These are phyloP conservation scores for Trichopria drosophilae DNA, from an alignment of 2,888 invertebrate genomes.

Conservation along the genomic window DNA sequence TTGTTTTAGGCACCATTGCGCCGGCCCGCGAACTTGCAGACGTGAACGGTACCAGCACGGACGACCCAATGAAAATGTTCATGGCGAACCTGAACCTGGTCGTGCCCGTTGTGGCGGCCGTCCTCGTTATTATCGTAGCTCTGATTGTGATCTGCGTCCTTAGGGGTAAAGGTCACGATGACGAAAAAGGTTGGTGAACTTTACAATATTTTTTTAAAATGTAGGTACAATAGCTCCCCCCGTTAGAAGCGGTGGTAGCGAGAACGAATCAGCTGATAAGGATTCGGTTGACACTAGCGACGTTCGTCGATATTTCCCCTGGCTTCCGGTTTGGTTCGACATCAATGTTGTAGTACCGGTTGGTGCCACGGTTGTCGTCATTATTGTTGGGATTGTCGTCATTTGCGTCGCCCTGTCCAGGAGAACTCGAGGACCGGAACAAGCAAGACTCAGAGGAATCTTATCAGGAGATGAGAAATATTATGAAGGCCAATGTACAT, in stretches of 20 bases:
- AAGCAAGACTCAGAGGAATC: constrained; percentile 76
- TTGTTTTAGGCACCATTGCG: constrained; percentile 92
- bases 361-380: constrained; percentile 85
- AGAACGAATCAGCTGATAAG: constrained; percentile 69
- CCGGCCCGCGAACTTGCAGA: constrained; percentile 83
- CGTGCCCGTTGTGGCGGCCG: constrained; percentile 89
- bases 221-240: constrained; percentile 82
- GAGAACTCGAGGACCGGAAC: constrained; percentile 68
- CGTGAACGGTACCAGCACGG: constrained; percentile 65
- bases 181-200: constrained; percentile 64
- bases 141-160: constrained; percentile 91
- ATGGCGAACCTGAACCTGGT: constrained; percentile 90
- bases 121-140: constrained; percentile 90
- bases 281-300: constrained; percentile 57
- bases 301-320: constrained; percentile 66
- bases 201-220: constrained; percentile 46
- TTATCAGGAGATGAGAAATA: constrained; percentile 58
- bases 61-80: constrained; percentile 84
- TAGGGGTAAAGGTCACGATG: constrained; percentile 84
- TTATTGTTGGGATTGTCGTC: constrained; percentile 87
- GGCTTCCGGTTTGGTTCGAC: constrained; percentile 86
- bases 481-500: constrained; percentile 59
- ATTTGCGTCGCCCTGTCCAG: constrained; percentile 86
- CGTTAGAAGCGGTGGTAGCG: constrained; percentile 62
- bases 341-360: constrained; percentile 89